A percentile compares a stretch with the other conserved stretches of the same genome.
These are phyloP conservation scores for Caenorhabditis afra DNA, from an alignment of 2,888 invertebrate genomes.

Conservation along the genomic window DNA sequence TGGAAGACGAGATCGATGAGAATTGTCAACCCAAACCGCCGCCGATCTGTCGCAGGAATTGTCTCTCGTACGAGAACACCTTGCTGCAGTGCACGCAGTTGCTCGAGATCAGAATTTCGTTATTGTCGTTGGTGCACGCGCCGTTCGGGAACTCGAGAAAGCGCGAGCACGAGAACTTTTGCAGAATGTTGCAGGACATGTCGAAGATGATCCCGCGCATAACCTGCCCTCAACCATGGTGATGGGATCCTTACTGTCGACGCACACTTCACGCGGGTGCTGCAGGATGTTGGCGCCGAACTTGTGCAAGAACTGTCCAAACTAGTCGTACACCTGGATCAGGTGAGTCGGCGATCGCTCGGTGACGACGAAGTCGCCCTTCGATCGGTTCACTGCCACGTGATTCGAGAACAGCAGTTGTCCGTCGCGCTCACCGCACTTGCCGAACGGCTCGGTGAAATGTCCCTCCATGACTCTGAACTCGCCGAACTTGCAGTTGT, in stretches of 20 bases:
- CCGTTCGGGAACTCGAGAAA: conserved; percentile 99
- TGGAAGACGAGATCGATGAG: too few species aligned
- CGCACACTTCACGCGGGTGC: conserved; percentile 97
- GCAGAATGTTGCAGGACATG: conserved; percentile 93
- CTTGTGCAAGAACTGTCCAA: conserved; percentile 98
- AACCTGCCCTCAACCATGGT: conserved; percentile 97
- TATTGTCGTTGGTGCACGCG: conserved; percentile 98
- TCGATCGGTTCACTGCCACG: conserved; percentile 97
- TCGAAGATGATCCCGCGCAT: conserved; percentile 99
- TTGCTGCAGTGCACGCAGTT: conserved; percentile 99
- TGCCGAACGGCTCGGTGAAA: conserved; percentile 99
- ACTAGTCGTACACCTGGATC: conserved; percentile 99
- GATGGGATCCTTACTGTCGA: conserved; percentile 97
- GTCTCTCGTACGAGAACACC: conserved; percentile 97
- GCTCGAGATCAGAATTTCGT: conserved; percentile 99
- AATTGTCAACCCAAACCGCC: too few species aligned
- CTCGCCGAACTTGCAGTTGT: conserved; percentile 99
- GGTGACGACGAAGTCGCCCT: conserved; percentile 98
- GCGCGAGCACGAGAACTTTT: conserved; percentile 97
- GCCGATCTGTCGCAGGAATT: conserved; percentile 96
- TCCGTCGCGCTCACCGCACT: conserved; percentile 95
- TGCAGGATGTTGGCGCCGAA: conserved; percentile 99
- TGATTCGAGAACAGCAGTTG: conserved; percentile 98
- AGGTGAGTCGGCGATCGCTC: conserved; percentile 97
- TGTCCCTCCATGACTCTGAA: conserved; percentile 90